These are phyloP conservation scores for Pseudomyrmex sp. DNA, from an alignment of 1,140 invertebrate genomes.

Conservation along the genomic window DNA sequence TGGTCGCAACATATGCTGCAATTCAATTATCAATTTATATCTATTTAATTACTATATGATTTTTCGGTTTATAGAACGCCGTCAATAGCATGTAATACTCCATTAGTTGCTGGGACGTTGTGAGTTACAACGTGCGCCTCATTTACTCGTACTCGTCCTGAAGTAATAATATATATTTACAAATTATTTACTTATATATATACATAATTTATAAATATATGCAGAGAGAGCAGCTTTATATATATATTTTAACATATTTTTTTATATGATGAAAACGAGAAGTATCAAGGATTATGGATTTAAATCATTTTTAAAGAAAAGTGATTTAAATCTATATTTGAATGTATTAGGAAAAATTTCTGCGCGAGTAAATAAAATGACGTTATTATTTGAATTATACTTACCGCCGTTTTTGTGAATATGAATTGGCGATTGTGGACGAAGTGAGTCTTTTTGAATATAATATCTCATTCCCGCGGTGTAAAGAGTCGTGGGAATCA, in stretches of 20 bases:
- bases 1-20: constrained; percentile 18
- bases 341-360: too few relatives aligned
- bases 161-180: constrained; percentile 70
- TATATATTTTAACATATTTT: neutral
- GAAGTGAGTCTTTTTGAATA: constrained; percentile 91
- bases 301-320: too few relatives aligned
- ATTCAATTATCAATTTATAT: constrained; percentile 15
- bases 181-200: neutral
- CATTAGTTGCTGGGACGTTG: constrained; percentile 95
- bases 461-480: constrained; percentile 94
- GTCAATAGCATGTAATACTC: constrained; percentile 94
- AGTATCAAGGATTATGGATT: too few relatives aligned
- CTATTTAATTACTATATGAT: neutral
- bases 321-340: too few relatives aligned
- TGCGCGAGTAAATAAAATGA: neutral
- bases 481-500: constrained; percentile 91
- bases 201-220: too few relatives aligned
- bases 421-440: constrained; percentile 88
- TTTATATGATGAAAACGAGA: neutral
- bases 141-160: constrained; percentile 93
- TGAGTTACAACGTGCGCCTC: constrained; percentile 91
- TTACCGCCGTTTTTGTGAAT: constrained; percentile 91
- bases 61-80: constrained; percentile 86
- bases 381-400: constrained; percentile 70
- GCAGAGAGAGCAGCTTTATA: neutral